Evolutionary conservation across 2,888 invertebrate species (phyloP), one percentile per base, ranked within the genome.

Genomic region (Icerya purchasi): DNA sequence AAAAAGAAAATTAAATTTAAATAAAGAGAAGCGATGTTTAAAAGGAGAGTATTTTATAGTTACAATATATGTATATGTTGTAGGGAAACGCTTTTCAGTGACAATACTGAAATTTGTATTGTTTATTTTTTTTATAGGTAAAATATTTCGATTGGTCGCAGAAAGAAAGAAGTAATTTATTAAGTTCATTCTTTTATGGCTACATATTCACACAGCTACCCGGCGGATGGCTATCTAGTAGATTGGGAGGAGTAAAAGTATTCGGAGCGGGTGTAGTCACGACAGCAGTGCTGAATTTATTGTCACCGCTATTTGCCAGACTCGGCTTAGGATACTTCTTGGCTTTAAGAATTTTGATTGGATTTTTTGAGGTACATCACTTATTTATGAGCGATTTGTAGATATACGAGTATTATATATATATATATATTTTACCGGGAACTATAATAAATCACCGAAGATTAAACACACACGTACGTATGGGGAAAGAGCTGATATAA

Each of bases 131-230:
- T 55, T 25, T 58, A 25, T 74, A 83, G 79, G 73, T 74, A n/a
- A 79, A 78, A 65, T 86, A 87, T 67, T 88, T 88, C 68, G 79
- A 83, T 63, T 90, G 90, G 90, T 81, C 82, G 66, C 77, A 83
- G 0, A 79, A 79, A 68, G 78, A 82, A 50, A 84, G 84, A 71
- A 89, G 89, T 0, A 72, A 84, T 57, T 79, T 91, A 25, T 72
- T 91, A 57, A 86, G 87, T 67, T 85, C 88, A 0, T 91, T 91
- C 72, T 91, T 91, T 75, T 89, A 88, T 68, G 90, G 90, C 0
- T 91, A 91, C 72, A 79, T 90, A 61, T 71, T 84, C 61, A 90
- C 90, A 0, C 90, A 86, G 71, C 73, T 90, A 51, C 77, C 84
- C 1, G 90, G 89, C 0, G 90, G 90, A 55, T 86, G 83, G 78